Evolutionary conservation across 92 coral and sea anemone species (phyloP), one percentile per base, ranked within the genome.

Genomic region (Siderastrea radians): DNA sequence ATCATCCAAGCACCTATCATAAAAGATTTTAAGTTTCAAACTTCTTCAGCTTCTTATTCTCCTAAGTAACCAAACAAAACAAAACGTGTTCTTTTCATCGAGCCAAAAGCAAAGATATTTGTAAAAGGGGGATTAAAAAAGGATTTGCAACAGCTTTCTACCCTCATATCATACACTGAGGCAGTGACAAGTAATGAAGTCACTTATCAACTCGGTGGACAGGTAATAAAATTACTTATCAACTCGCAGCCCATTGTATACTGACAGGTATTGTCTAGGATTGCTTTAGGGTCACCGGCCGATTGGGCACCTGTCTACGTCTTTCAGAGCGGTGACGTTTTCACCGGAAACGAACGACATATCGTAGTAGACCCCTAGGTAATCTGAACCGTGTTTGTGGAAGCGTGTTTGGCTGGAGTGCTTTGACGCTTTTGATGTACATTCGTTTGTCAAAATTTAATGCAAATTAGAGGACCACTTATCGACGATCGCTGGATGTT

Each of bases 251-350:
- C 53, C 65, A 74, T 74, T 84, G 80, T 49, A 49, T 62, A 49
- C 49, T 63, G 80, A 84, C 87, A 84, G 87, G 80, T 84, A 74
- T 50, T 84, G 87, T 84, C 87, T 84, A 6, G 75, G 74, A 49
- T 60, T 52, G 59, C 8, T 17, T n/a, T 47, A 6, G 13, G 15
- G 73, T 61, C 80, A 74, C 78, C 17, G 1, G 71, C 19, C 69
- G 87, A 66, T 65, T 73, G 73, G 68, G 15, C 72, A 74, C 80
- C 80, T 15, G 87, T 74, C 80, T 49, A 58, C 51, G 43, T 73
- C 43, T 9, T 47, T 13, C 7, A 11, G 15, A 7, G 46, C 62
- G 8, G 70, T 83, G 72, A 84, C 48, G 64, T 74, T 49, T 49
- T 17, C 51, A 50, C 80, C 80, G 80, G 87, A 84, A 84, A 63